Percentiles rank a stretch among this genome's conserved stretches.
These are phyloP conservation scores for Platysteira castanea DNA, from an alignment of 2,113 vertebrate species.

Conservation along the genomic window DNA sequence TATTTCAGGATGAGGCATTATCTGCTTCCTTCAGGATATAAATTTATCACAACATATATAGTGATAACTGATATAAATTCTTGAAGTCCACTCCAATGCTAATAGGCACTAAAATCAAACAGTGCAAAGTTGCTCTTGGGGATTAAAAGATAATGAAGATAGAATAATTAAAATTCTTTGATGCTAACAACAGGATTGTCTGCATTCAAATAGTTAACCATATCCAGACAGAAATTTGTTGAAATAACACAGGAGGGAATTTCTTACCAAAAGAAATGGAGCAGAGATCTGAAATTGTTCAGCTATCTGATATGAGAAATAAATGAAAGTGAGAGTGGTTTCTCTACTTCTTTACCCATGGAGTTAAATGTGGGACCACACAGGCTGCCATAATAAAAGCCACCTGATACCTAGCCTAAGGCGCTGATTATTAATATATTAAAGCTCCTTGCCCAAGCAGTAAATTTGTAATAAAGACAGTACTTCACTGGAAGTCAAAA, in stretches of 20 bases:
- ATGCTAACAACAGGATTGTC: neutral
- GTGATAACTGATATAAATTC: neutral
- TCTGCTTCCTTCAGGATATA: neutral
- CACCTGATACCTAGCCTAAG: slow-evolving; percentile 39
- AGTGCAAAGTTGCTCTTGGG: neutral
- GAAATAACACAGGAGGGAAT: neutral
- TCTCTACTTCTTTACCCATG: neutral
- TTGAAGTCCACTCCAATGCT: neutral
- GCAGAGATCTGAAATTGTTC: neutral
- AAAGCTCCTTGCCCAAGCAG: neutral
- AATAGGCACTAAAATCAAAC: neutral
- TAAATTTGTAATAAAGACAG: neutral
- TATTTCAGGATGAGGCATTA: neutral
- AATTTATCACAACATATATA: neutral
- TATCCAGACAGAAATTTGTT: neutral
- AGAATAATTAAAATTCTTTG: neutral
- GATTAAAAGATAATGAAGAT: neutral
- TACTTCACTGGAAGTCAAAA: neutral
- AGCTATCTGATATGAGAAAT: neutral
- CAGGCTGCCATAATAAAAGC: slow-evolving; percentile 40
- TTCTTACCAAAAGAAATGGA: neutral
- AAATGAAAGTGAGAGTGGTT: neutral
- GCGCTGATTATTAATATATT: neutral
- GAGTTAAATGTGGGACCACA: slow-evolving; percentile 44
- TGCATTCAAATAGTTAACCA: neutral